phyloP scores from a whole-genome alignment of 2,113 vertebrate genomes.

The Callocephalon fimbriatum region DNA sequence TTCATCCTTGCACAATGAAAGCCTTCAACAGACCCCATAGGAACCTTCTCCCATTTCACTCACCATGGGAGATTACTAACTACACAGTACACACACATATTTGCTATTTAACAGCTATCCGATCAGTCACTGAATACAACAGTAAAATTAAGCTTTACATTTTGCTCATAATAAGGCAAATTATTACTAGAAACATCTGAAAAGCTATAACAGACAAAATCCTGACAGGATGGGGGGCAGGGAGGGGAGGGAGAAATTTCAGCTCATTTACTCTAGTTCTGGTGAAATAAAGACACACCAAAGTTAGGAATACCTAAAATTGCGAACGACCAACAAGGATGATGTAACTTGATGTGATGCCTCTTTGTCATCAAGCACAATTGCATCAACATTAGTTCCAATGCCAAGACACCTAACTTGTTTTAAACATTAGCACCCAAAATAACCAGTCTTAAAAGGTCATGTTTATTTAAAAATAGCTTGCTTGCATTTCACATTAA shows the following conservation, averaged over 20 bases:
- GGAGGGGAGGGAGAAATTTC: neutral
- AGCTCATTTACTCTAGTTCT: neutral
- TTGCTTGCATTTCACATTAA: constrained; percentile 42
- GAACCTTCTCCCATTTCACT: neutral
- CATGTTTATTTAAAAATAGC: constrained; percentile 60
- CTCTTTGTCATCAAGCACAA: neutral
- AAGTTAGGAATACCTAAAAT: neutral
- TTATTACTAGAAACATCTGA: neutral
- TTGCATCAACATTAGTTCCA: neutral
- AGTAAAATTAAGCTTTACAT: neutral
- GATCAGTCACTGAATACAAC: neutral
- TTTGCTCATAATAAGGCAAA: neutral
- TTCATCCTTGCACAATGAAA: neutral
- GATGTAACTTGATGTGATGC: neutral
- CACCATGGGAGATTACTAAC: neutral
- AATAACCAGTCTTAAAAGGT: constrained; percentile 52
- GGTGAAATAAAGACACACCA: neutral
- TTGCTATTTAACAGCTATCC: neutral
- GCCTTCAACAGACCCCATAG: neutral
- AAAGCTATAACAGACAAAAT: neutral
- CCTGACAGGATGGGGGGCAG: neutral
- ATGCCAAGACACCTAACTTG: neutral
- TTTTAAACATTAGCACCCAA: constrained; percentile 27
- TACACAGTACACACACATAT: neutral
- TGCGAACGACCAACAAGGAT: neutral